A percentile compares a stretch with the other conserved stretches of the same genome.
These are phyloP conservation scores for Chamaea fasciata DNA, from an alignment of 2,113 vertebrate species.

Conservation along the genomic window DNA sequence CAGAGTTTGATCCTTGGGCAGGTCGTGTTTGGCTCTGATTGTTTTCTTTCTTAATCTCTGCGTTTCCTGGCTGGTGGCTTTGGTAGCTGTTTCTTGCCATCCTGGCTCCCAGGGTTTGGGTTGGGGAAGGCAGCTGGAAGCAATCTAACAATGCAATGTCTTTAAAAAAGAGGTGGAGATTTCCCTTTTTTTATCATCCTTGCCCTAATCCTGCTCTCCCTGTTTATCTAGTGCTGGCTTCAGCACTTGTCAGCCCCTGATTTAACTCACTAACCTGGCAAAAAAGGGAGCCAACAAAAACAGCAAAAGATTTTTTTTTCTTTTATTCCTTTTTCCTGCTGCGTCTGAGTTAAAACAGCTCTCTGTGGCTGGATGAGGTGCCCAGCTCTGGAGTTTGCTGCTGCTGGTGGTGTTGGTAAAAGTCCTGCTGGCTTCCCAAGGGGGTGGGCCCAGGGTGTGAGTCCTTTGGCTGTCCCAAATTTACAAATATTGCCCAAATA, in stretches of 20 bases:
- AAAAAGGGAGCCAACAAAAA: neutral
- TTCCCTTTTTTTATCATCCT: neutral
- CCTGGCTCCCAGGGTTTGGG: neutral
- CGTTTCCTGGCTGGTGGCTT: neutral
- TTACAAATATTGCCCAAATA: neutral
- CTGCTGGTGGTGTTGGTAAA: neutral
- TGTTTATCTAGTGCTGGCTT: neutral
- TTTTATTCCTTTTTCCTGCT: neutral
- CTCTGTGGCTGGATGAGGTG: neutral
- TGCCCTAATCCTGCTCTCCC: neutral
- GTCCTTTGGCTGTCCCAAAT: neutral
- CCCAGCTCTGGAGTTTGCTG: neutral
- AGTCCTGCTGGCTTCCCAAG: neutral
- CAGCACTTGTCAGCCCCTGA: neutral
- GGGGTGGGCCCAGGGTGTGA: too few relatives aligned
- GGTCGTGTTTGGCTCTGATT: neutral
- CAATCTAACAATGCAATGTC: neutral
- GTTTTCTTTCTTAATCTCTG: neutral
- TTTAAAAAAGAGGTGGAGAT: neutral
- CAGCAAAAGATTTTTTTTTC: neutral
- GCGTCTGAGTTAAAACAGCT: neutral
- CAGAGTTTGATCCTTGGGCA: neutral
- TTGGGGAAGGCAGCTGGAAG: neutral
- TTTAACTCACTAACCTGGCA: neutral
- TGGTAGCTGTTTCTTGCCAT: neutral